Base-by-base conservation (phyloP, 2,797 vertebrate genomes). In the Urosaurus nigricauda region DNA sequence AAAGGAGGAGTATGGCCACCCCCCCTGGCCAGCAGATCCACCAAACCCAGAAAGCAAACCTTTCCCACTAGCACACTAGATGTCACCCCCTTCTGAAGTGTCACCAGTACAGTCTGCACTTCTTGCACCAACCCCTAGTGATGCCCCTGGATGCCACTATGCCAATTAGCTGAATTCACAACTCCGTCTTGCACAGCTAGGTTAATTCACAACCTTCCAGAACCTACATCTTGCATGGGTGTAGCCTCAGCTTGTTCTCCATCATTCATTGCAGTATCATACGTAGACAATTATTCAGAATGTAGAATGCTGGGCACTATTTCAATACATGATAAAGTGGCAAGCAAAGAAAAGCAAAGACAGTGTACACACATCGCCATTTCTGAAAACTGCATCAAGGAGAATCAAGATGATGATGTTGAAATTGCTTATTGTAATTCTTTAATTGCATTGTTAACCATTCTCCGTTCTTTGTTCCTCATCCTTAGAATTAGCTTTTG, bases 401-500 rank as follows among this genome's bases (percentile, higher is more conserved):
- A 56, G 56, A 9, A 7, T 13, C 29, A 32, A 47, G 53, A 63
- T 65, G 71, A 73, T 58, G 51, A 35, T 16, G 53, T 47, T 88
- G 58, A 83, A 83, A 88, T 77, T 17, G 32, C 24, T 16, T 74
- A 70, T 80, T 74, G 53, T 58, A 65, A 43, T 60, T 75, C 35
- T 26, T n/a, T 60, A 65, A 75, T 75, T 75, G 68, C 35, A 87
- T 58, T 74, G 35, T 13, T 53, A 78, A 51, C 56, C 5, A 37
- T n/a, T 85, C 60, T 63, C 83, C 35, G 4, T 65, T 37, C 58
- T 53, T 79, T 70, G 78, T 80, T 87, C 65, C 43, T 68, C 32
- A 11, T 70, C 9, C 47, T 37, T 79, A 32, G 60, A 79, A 37
- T 29, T 2, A n/a, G 12, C 47, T 79, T 79, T 70, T 58, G 26